Percentiles rank a stretch among this genome's conserved stretches.
Evolutionary conservation across 2,113 vertebrate species (phyloP).

Genomic region (Sylvilagus bachmani): DNA sequence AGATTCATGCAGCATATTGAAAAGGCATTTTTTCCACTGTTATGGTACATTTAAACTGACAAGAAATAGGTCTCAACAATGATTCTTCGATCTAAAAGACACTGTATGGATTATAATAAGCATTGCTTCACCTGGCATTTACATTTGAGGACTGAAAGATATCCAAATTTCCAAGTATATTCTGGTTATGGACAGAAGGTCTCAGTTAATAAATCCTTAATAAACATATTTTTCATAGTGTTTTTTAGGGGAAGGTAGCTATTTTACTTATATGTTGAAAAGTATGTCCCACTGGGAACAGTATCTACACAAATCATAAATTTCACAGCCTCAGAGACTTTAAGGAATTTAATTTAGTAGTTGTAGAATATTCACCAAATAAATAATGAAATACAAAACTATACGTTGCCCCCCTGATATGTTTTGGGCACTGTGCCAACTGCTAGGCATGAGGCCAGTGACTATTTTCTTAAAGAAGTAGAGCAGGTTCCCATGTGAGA

Average conservation of each 20-base stretch:
- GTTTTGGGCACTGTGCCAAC: not conserved
- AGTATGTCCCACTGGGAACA: not conserved
- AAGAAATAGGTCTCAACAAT: conserved; percentile 62
- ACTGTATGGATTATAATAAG: not conserved
- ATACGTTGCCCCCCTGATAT: not conserved
- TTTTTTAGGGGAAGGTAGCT: not conserved
- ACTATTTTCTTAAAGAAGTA: not conserved
- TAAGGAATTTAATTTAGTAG: not conserved
- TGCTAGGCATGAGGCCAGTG: not conserved
- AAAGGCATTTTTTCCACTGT: conserved; percentile 64
- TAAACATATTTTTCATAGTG: conserved; percentile 48
- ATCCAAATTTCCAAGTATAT: conserved; percentile 70
- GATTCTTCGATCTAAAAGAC: conserved; percentile 63
- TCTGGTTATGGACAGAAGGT: not conserved
- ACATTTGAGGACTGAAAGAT: conserved; percentile 27
- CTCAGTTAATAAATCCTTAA: conserved; percentile 58
- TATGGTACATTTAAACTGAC: conserved; percentile 75
- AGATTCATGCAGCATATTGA: conserved; percentile 75
- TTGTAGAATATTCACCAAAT: not conserved
- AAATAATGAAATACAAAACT: not conserved
- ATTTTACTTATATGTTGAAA: conserved; percentile 40
- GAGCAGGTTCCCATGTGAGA: not conserved
- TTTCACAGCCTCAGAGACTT: not conserved
- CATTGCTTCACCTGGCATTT: conserved; percentile 23
- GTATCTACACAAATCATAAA: not conserved